These are phyloP conservation scores for Vanessa cardui DNA, from an alignment of 2,888 invertebrate genomes.

Conservation along the genomic window DNA sequence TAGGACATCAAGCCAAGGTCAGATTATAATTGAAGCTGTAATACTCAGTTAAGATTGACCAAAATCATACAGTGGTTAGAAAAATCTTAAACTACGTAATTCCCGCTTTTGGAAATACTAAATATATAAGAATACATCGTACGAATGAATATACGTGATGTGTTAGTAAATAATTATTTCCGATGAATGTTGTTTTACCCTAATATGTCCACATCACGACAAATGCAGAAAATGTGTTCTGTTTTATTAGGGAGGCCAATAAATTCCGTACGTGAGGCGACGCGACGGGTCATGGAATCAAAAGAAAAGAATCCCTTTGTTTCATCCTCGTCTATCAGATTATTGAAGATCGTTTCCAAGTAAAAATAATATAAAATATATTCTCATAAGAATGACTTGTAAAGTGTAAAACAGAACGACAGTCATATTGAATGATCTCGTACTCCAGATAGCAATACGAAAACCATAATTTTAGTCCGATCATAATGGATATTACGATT, in stretches of 20 bases:
- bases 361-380: conserved; percentile 7
- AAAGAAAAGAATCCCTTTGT: conserved; percentile 53
- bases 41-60: too few species aligned
- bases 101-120: background rate
- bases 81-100: too few species aligned
- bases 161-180: conserved; percentile 10
- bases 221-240: conserved; percentile 69
- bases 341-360: background rate
- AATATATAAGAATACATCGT: background rate
- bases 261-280: conserved; percentile 73
- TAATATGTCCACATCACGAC: conserved; percentile 11
- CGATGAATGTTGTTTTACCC: background rate
- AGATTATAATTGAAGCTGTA: too few species aligned
- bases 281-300: conserved; percentile 57
- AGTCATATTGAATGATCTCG: too few species aligned
- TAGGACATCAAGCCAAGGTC: too few species aligned
- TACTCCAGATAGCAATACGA: too few species aligned
- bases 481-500: too few species aligned
- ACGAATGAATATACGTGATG: background rate
- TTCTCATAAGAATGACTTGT: background rate
- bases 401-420: background rate
- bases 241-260: conserved; percentile 74
- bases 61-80: too few species aligned
- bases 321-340: conserved; percentile 15
- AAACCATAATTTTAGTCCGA: too few species aligned